phyloP scores from a whole-genome alignment of 2,888 invertebrate genomes.

The Lasioglossum pauxillum region DNA sequence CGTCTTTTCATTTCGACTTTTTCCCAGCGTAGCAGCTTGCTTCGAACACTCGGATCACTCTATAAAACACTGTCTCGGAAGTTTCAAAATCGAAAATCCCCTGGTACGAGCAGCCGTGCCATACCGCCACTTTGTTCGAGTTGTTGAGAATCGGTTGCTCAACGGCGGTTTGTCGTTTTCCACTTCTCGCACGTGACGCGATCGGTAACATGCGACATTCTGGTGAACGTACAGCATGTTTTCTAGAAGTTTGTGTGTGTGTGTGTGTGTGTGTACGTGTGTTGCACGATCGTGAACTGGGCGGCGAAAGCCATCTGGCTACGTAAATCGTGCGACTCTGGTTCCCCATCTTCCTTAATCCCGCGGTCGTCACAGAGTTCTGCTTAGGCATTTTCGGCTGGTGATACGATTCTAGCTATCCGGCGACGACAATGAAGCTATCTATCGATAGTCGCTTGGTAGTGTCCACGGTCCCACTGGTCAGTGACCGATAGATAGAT shows the following conservation, averaged over 20 bases:
- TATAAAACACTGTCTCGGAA: background rate
- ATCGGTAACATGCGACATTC: conserved; percentile 1
- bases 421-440: conserved; percentile 31
- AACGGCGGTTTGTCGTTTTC: conserved; percentile 4
- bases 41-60: background rate
- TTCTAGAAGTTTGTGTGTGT: background rate
- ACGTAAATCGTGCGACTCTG: conserved; percentile 57
- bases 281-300: conserved; percentile 45
- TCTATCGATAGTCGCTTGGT: conserved; percentile 26
- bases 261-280: conserved; percentile 1
- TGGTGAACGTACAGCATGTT: conserved; percentile 2
- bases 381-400: background rate
- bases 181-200: conserved; percentile 22
- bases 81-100: background rate
- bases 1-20: background rate
- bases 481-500: conserved; percentile 34
- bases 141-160: conserved; percentile 1
- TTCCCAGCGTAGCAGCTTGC: background rate
- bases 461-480: background rate
- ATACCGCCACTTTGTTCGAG: background rate
- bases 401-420: conserved; percentile 11
- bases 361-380: conserved; percentile 14
- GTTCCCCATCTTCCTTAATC: conserved; percentile 40
- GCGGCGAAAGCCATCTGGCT: conserved; percentile 74
- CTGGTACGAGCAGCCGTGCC: background rate